Evolutionary conservation across 2,797 vertebrate species (phyloP).

Genomic region (Otus scops): DNA sequence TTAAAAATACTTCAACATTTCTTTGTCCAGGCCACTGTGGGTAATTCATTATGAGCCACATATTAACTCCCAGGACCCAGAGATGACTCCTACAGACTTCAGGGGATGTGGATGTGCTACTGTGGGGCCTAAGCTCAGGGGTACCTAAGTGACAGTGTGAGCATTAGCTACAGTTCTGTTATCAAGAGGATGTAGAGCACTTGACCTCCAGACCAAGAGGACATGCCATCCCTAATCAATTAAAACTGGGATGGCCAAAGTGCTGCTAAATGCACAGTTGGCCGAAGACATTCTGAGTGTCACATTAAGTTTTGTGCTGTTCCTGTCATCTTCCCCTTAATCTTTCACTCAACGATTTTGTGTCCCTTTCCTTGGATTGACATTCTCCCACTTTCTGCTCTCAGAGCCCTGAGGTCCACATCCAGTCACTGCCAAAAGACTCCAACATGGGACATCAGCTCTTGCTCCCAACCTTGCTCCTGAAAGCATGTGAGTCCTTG

Average conservation of each 20-base stretch:
- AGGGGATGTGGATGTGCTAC: background rate
- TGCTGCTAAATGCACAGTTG: accelerated
- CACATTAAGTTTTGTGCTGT: background rate
- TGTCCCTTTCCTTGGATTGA: background rate
- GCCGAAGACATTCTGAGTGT: background rate
- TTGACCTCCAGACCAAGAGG: background rate
- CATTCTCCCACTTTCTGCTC: background rate
- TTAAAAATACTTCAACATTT: slow-evolving; percentile 66
- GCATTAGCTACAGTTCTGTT: background rate
- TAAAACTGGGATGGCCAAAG: background rate
- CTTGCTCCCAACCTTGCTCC: background rate
- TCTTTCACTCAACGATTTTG: background rate
- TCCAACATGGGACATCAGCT: background rate
- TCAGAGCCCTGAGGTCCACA: background rate
- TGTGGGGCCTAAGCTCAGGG: background rate
- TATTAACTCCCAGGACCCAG: background rate
- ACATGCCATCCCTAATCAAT: background rate
- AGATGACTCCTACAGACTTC: background rate
- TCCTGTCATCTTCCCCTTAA: background rate
- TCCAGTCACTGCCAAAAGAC: background rate
- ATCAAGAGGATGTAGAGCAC: background rate
- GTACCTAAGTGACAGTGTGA: background rate
- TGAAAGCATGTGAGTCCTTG: background rate
- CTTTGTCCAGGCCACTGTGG: slow-evolving; percentile 47
- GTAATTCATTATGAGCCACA: slow-evolving; percentile 6